Percentiles rank a stretch among this genome's conserved stretches.
Conservation (phyloP, 2,888 invertebrate genomes). For the Sphecodes monilicornis region DNA sequence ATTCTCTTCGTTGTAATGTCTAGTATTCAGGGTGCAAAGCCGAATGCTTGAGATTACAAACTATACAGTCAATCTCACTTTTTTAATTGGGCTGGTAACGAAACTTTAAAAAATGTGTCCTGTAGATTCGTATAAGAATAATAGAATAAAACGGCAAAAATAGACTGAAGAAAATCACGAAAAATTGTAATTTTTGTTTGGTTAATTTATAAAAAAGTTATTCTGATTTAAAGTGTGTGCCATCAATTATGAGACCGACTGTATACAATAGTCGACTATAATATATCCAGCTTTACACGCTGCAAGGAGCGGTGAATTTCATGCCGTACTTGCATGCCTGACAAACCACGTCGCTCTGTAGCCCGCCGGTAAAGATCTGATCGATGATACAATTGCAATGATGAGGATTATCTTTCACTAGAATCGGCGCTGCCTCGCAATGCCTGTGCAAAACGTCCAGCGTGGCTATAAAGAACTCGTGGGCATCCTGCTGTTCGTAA, state of each 20-base stretch:
- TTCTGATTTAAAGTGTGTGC: too few species aligned
- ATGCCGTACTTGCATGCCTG: slow-evolving; percentile 92
- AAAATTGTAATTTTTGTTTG: too few species aligned
- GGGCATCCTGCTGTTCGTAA: slow-evolving; percentile 99
- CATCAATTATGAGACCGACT: not conserved
- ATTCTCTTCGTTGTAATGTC: not conserved
- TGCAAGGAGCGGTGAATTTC: slow-evolving; percentile 11
- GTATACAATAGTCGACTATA: not conserved
- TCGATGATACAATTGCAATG: slow-evolving; percentile 98
- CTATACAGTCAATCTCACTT: too few species aligned
- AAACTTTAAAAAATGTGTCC: too few species aligned
- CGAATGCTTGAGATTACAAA: not conserved
- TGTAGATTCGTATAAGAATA: too few species aligned
- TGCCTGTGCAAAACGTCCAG: slow-evolving; percentile 96
- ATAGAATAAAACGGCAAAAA: too few species aligned
- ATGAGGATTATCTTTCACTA: slow-evolving; percentile 83
- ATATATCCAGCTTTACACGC: not conserved
- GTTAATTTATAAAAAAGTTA: too few species aligned
- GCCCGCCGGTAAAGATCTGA: slow-evolving; percentile 97
- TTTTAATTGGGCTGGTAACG: too few species aligned
- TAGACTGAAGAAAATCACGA: too few species aligned
- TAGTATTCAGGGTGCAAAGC: not conserved
- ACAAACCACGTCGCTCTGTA: slow-evolving; percentile 98
- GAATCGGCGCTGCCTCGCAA: slow-evolving; percentile 86
- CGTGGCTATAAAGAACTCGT: slow-evolving; percentile 99